A percentile compares a stretch with the other conserved stretches of the same genome.
phyloP scores from a whole-genome alignment of 2,113 vertebrate genomes.

The Sorex fumeus region DNA sequence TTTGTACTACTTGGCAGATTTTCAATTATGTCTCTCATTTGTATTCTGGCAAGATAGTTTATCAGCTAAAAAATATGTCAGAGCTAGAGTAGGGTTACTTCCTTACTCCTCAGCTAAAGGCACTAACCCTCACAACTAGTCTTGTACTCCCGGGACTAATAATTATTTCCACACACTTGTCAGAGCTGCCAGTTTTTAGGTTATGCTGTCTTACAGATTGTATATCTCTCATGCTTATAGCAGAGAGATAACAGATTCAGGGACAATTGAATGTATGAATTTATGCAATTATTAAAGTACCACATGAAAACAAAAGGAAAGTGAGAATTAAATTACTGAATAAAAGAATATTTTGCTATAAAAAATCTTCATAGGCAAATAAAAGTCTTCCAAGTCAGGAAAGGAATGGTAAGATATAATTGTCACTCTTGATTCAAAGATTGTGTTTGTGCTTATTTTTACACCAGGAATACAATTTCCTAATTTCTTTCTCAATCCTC shows the following conservation, averaged over 20 bases:
- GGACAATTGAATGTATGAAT: background rate
- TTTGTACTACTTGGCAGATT: constrained; percentile 41
- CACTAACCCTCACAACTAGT: background rate
- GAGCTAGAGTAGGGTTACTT: background rate
- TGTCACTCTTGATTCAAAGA: background rate
- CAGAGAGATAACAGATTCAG: background rate
- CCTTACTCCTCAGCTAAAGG: background rate
- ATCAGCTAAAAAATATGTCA: background rate
- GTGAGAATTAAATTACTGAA: background rate
- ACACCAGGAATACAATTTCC: background rate
- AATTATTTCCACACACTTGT: background rate
- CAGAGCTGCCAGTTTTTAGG: background rate
- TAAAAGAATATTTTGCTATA: constrained; percentile 12
- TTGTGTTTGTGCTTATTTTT: background rate
- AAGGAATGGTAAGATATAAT: background rate
- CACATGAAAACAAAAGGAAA: constrained; percentile 30
- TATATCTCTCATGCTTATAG: background rate
- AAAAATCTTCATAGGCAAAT: background rate
- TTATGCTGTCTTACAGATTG: background rate
- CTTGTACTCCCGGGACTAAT: background rate
- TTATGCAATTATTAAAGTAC: background rate
- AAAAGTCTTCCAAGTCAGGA: constrained; percentile 3
- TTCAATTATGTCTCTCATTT: constrained; percentile 11
- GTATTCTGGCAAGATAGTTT: constrained; percentile 30
- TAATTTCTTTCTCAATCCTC: background rate